A percentile compares a stretch with the other conserved stretches of the same genome.
Evolutionary conservation across 1,140 invertebrate species (phyloP).

Genomic region (Leptinotarsa undecemlineata): DNA sequence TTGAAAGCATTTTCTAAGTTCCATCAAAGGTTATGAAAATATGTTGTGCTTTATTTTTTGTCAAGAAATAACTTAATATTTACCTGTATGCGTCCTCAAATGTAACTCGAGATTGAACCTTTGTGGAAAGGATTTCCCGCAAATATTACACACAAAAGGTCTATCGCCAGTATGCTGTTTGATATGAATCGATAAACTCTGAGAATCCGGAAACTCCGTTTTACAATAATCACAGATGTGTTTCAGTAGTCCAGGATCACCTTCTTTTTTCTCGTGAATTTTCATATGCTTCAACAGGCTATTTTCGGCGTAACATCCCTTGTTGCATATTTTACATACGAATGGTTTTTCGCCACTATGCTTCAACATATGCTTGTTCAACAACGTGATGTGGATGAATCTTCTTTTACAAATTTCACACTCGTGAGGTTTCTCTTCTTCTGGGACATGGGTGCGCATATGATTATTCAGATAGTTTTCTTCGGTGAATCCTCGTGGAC

Average conservation of each 20-base stretch:
- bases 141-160: conserved; percentile 59
- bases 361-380: conserved; percentile 67
- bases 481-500: conserved; percentile 59
- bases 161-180: conserved; percentile 59
- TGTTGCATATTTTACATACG: conserved; percentile 66
- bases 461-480: conserved; percentile 64
- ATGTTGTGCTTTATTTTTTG: no score
- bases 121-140: conserved; percentile 63
- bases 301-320: conserved; percentile 58
- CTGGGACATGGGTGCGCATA: conserved; percentile 66
- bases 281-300: conserved; percentile 57
- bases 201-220: conserved; percentile 55
- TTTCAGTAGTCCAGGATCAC: conserved; percentile 52
- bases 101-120: conserved; percentile 69
- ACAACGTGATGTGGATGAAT: conserved; percentile 63
- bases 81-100: conserved; percentile 69
- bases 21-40: no score
- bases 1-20: no score
- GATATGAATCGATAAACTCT: conserved; percentile 58
- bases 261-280: conserved; percentile 54
- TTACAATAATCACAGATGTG: conserved; percentile 56
- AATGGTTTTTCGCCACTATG: conserved; percentile 67
- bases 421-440: conserved; percentile 63
- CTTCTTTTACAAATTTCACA: conserved; percentile 66
- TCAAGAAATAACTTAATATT: neutral